phyloP scores from a whole-genome alignment of 2,113 vertebrate genomes.

The Stomatorhinus ivindoensis region DNA sequence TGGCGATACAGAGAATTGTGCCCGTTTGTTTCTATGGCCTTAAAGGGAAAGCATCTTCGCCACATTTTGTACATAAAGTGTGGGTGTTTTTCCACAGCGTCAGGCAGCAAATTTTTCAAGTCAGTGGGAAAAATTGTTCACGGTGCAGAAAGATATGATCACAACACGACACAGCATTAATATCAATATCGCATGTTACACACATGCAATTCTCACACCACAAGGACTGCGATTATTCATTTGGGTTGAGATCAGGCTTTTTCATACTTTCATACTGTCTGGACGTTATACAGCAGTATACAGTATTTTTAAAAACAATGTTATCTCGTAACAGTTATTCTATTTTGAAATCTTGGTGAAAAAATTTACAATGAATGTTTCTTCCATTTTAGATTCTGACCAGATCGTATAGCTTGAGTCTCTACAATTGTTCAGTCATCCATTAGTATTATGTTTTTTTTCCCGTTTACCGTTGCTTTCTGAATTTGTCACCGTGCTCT shows the following conservation, averaged over 20 bases:
- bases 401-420: background rate
- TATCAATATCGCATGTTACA: background rate
- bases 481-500: background rate
- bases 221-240: background rate
- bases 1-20: slow-evolving; percentile 27
- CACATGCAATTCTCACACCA: background rate
- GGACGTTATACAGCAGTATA: background rate
- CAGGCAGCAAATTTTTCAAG: background rate
- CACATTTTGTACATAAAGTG: background rate
- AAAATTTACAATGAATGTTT: background rate
- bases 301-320: background rate
- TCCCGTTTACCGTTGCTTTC: background rate
- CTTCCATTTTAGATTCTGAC: background rate
- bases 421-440: background rate
- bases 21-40: background rate
- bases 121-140: background rate
- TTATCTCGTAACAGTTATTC: background rate
- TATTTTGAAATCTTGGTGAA: background rate
- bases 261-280: background rate
- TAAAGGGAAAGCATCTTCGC: background rate
- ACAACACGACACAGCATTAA: background rate
- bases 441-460: too few species aligned
- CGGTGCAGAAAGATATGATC: background rate
- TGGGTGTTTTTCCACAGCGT: background rate
- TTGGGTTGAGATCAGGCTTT: background rate